phyloP scores from a whole-genome alignment of 2,888 invertebrate genomes.

The Eledona agricola region DNA sequence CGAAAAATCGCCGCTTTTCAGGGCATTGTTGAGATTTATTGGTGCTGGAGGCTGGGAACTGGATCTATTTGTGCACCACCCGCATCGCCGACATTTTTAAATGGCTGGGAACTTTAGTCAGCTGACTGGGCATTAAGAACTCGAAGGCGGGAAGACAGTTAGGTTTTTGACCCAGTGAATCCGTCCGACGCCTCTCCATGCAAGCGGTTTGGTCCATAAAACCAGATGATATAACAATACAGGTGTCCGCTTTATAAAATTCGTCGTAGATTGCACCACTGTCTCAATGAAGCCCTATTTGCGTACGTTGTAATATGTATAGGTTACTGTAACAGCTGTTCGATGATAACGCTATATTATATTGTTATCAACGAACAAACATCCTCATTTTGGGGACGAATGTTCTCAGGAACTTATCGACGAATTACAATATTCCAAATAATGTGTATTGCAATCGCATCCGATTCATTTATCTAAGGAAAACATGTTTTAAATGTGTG shows the following conservation, averaged over 20 bases:
- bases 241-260: too few relatives aligned
- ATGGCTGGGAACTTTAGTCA: constrained; percentile 45
- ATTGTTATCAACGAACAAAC: constrained; percentile 16
- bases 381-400: constrained; percentile 9
- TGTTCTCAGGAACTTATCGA: constrained; percentile 11
- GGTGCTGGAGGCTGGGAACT: constrained; percentile 4
- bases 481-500: constrained; percentile 26
- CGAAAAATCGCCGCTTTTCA: too few relatives aligned
- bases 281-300: too few relatives aligned
- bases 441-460: background rate
- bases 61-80: constrained; percentile 38
- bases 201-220: constrained; percentile 25
- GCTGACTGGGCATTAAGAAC: constrained; percentile 42
- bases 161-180: constrained; percentile 38
- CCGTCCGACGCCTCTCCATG: constrained; percentile 26
- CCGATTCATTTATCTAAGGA: constrained; percentile 2
- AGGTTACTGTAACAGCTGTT: constrained; percentile 16
- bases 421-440: too few relatives aligned
- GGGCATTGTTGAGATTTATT: too few relatives aligned
- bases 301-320: constrained; percentile 11
- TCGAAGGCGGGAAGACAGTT: constrained; percentile 33
- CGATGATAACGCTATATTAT: constrained; percentile 7
- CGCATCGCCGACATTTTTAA: constrained; percentile 45
- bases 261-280: too few relatives aligned
- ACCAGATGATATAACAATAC: too few relatives aligned